Evolutionary conservation across 2,888 invertebrate genomes (phyloP).

Genomic region (Venusia cambrica): DNA sequence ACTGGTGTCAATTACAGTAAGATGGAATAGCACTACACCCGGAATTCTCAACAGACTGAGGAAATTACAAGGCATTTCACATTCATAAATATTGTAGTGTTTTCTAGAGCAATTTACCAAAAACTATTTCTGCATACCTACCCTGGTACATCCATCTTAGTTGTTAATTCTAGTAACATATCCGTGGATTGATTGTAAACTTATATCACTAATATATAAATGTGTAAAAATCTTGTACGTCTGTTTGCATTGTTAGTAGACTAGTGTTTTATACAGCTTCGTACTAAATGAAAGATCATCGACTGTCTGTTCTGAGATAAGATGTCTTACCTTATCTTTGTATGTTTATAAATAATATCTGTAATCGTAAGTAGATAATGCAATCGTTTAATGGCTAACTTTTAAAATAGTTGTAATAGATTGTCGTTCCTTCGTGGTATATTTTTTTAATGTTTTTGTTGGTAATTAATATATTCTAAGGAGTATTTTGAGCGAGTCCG

Average conservation of each 20-base stretch:
- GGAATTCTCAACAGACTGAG: too few relatives aligned
- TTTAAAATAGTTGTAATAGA: constrained; percentile 20
- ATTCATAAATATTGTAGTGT: too few relatives aligned
- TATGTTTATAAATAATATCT: constrained; percentile 20
- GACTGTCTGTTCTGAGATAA: constrained; percentile 26
- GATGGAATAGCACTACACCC: too few relatives aligned
- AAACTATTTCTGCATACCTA: too few relatives aligned
- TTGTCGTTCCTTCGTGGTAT: constrained; percentile 27
- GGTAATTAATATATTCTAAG: constrained; percentile 19
- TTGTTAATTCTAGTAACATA: too few relatives aligned
- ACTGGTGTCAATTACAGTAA: too few relatives aligned
- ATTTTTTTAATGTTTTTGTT: constrained; percentile 28
- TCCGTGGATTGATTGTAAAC: too few relatives aligned
- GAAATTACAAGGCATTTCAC: too few relatives aligned
- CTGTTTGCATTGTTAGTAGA: constrained; percentile 24
- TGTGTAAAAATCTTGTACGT: constrained; percentile 25
- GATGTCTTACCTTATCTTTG: constrained; percentile 13
- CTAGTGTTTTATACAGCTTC: constrained; percentile 31
- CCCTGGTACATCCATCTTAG: too few relatives aligned
- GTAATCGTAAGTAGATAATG: constrained; percentile 29
- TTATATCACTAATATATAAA: too few relatives aligned
- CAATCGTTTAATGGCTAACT: constrained; percentile 20
- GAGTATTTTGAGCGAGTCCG: constrained; percentile 3
- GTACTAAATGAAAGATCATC: constrained; percentile 26
- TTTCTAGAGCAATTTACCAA: too few relatives aligned